A percentile compares a stretch with the other conserved stretches of the same genome.
phyloP scores from a whole-genome alignment of 2,888 invertebrate genomes.

The Sussaba pulchella region DNA sequence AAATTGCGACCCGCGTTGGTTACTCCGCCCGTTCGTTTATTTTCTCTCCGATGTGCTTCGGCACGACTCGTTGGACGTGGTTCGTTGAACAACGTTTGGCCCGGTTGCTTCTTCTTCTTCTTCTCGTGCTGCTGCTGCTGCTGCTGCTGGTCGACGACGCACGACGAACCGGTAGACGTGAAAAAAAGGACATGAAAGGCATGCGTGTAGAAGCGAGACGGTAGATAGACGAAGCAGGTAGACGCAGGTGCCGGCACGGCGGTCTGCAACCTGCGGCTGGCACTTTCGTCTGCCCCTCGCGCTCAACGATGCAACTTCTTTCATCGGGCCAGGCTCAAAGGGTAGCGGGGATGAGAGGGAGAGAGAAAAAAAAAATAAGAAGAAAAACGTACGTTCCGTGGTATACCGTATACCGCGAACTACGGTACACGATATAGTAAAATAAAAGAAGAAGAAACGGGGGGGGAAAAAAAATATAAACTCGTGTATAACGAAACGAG shows the following conservation, averaged over 20 bases:
- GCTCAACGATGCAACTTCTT: too few species aligned
- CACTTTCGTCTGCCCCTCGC: neutral
- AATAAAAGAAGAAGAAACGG: too few species aligned
- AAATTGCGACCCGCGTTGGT: constrained; percentile 73
- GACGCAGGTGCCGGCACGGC: constrained; percentile 58
- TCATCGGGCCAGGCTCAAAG: too few species aligned
- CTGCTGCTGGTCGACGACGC: neutral
- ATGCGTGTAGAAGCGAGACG: constrained; percentile 42
- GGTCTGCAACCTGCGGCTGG: constrained; percentile 60
- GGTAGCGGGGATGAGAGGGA: too few species aligned
- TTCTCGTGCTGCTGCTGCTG: too few species aligned
- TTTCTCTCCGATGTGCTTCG: too few species aligned
- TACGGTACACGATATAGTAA: constrained; percentile 2
- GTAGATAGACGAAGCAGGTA: constrained; percentile 33
- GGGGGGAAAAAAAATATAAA: too few species aligned
- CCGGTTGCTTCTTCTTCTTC: neutral
- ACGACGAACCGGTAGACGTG: constrained; percentile 8
- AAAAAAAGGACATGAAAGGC: neutral
- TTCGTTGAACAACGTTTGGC: too few species aligned
- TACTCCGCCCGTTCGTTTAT: neutral
- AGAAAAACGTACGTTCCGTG: neutral
- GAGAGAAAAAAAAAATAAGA: too few species aligned
- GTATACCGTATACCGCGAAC: constrained; percentile 7
- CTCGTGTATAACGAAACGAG: constrained; percentile 29
- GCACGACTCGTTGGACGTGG: constrained; percentile 29